These are phyloP conservation scores for Colostygia pectinataria DNA, from an alignment of 2,888 invertebrate genomes.

Conservation along the genomic window DNA sequence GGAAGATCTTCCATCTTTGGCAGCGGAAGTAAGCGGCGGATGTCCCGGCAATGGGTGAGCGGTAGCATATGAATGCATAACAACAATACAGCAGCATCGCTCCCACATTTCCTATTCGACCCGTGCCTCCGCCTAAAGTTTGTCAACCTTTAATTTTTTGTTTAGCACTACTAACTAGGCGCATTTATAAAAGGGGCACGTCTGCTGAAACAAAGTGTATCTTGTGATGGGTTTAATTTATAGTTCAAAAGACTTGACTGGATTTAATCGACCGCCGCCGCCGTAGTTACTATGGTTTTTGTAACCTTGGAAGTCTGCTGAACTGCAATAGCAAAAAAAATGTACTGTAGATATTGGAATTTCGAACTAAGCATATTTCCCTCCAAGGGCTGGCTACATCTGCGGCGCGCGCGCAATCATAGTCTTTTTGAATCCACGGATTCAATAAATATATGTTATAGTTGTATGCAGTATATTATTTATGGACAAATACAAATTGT, in stretches of 20 bases:
- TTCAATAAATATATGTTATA: too few species aligned
- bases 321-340: neutral
- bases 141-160: constrained; percentile 80
- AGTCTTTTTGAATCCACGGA: too few species aligned
- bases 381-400: neutral
- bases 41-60: constrained; percentile 81
- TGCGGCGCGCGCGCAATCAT: too few species aligned
- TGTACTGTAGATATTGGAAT: neutral
- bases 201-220: constrained; percentile 28
- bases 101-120: constrained; percentile 78
- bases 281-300: constrained; percentile 17
- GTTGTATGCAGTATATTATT: too few species aligned
- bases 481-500: too few species aligned
- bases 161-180: constrained; percentile 43
- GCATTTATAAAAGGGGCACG: constrained; percentile 41
- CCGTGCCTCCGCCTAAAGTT: constrained; percentile 78
- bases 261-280: constrained; percentile 19
- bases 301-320: constrained; percentile 17
- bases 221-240: constrained; percentile 31
- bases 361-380: neutral
- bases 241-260: constrained; percentile 24
- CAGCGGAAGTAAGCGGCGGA: constrained; percentile 80
- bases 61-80: constrained; percentile 76
- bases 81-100: constrained; percentile 70
- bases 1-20: constrained; percentile 80